Conservation (phyloP, 2,797 vertebrate genomes). For the Hydrolagus colliei region DNA sequence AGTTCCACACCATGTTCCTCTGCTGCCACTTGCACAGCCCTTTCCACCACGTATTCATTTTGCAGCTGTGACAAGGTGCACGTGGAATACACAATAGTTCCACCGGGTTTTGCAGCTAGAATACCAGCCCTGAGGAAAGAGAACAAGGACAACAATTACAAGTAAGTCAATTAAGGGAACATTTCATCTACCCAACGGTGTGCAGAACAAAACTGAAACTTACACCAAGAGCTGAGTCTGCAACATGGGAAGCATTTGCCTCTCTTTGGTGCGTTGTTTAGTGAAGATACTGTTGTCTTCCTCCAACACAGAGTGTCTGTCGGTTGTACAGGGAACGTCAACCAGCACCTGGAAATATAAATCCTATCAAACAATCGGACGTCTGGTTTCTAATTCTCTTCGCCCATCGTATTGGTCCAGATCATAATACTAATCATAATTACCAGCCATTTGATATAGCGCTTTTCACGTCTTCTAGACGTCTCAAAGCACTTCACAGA, state of each 20-base stretch:
- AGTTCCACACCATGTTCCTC: slow-evolving; percentile 59
- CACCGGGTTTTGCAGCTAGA: slow-evolving; percentile 63
- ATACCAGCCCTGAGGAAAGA: slow-evolving; percentile 68
- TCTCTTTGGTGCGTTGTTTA: slow-evolving; percentile 67
- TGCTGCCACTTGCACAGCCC: slow-evolving; percentile 58
- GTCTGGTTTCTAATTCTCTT: neutral
- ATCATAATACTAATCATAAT: neutral
- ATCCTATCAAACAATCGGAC: neutral
- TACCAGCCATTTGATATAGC: too few relatives aligned
- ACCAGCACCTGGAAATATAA: slow-evolving; percentile 73
- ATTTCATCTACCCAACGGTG: too few relatives aligned
- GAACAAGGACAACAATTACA: neutral
- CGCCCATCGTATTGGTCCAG: neutral
- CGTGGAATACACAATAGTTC: slow-evolving; percentile 78
- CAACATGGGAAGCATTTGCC: slow-evolving; percentile 73
- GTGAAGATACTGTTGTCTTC: slow-evolving; percentile 87
- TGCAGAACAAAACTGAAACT: slow-evolving; percentile 44
- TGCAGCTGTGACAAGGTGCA: slow-evolving; percentile 85
- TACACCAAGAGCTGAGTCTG: slow-evolving; percentile 82
- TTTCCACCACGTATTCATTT: slow-evolving; percentile 76
- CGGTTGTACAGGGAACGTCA: slow-evolving; percentile 87
- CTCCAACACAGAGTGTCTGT: slow-evolving; percentile 75
- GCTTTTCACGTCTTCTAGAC: too few relatives aligned
- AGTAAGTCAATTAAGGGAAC: neutral
- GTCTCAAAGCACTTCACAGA: too few relatives aligned